These are phyloP conservation scores for Drosophila eugracilis DNA, from an alignment of 1,140 invertebrate species.

Conservation along the genomic window DNA sequence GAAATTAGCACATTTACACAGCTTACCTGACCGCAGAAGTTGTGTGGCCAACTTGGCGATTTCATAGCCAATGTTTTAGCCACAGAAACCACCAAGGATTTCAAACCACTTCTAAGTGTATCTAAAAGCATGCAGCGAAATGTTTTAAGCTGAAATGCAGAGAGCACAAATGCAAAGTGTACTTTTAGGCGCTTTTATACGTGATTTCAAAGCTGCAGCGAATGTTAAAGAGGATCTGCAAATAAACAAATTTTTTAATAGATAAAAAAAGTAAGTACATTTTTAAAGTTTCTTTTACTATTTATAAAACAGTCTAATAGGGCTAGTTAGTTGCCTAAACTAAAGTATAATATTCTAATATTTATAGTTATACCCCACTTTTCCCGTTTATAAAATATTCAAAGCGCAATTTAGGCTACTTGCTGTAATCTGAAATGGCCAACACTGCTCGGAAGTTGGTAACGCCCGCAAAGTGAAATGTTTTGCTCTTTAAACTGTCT, in stretches of 20 bases:
- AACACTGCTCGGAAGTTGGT: slow-evolving; percentile 5
- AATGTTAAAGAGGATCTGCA: too few species aligned
- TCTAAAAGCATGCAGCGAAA: not conserved
- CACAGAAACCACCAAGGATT: not conserved
- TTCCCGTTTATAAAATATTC: too few species aligned
- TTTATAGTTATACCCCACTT: too few species aligned
- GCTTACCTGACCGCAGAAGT: slow-evolving; percentile 69
- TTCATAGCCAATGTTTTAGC: not conserved
- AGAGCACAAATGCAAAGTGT: not conserved
- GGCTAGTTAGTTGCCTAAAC: too few species aligned
- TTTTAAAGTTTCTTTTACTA: too few species aligned
- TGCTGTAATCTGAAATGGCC: slow-evolving; percentile 7
- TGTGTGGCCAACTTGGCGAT: not conserved
- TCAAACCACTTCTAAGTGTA: not conserved
- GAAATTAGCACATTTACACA: slow-evolving; percentile 78
- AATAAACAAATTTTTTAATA: too few species aligned
- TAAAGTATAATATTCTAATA: too few species aligned
- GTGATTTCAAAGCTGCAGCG: not conserved
- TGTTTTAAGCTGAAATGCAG: not conserved
- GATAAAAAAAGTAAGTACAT: too few species aligned
- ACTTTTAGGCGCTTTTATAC: not conserved
- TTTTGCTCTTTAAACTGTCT: slow-evolving; percentile 70
- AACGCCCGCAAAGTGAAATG: slow-evolving; percentile 62
- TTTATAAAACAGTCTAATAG: too few species aligned
- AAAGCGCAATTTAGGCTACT: too few species aligned